phyloP scores from a whole-genome alignment of 2,888 invertebrate species.

The Drosophila algonquin region DNA sequence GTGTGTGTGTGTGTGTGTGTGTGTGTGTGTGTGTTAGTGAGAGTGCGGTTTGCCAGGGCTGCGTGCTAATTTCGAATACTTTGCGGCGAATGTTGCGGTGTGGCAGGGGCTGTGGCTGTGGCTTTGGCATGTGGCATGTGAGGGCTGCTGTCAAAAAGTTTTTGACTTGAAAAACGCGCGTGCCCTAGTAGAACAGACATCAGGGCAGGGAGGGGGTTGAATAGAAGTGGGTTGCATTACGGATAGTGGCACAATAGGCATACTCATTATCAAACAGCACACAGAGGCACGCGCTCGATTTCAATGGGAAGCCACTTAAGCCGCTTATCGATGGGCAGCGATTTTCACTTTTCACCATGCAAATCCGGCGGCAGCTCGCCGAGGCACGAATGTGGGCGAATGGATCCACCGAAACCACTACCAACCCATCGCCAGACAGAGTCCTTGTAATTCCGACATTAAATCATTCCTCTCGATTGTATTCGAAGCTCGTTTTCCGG shows the following conservation, averaged over 20 bases:
- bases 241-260: neutral
- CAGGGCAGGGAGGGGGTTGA: neutral
- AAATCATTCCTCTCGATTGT: slow-evolving; percentile 31
- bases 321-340: slow-evolving; percentile 30
- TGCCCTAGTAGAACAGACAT: neutral
- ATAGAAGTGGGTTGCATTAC: neutral
- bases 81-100: slow-evolving; percentile 45
- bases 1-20: neutral
- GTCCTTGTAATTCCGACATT: slow-evolving; percentile 13
- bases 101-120: neutral
- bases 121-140: slow-evolving; percentile 2
- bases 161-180: slow-evolving; percentile 22
- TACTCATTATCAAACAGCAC: neutral
- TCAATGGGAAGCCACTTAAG: slow-evolving; percentile 12
- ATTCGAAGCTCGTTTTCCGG: slow-evolving; percentile 21
- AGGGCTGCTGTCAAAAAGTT: slow-evolving; percentile 39
- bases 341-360: slow-evolving; percentile 26
- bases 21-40: slow-evolving; percentile 7
- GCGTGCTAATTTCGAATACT: slow-evolving; percentile 60
- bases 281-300: too few relatives aligned
- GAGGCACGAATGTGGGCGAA: slow-evolving; percentile 22
- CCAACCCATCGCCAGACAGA: neutral
- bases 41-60: slow-evolving; percentile 41
- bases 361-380: slow-evolving; percentile 28
- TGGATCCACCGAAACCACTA: neutral